Conservation (phyloP, 2,888 invertebrate genomes). For the Baccha elongata region DNA sequence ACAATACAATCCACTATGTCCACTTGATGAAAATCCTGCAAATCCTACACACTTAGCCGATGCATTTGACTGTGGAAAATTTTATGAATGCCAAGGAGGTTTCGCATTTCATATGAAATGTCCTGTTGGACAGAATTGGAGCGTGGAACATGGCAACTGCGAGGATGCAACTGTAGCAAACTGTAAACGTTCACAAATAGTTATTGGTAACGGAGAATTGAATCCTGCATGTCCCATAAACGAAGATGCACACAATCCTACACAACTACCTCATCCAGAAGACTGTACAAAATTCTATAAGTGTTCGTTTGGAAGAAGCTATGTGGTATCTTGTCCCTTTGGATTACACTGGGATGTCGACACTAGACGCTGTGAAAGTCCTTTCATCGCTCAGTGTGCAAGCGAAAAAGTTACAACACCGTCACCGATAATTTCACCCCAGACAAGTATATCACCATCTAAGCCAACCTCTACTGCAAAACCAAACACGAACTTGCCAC, state of each 20-base stretch:
- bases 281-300: conserved; percentile 44
- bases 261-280: conserved; percentile 19
- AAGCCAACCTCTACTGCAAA: not conserved
- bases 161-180: not conserved
- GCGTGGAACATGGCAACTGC: conserved; percentile 27
- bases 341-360: conserved; percentile 22
- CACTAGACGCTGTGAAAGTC: not conserved
- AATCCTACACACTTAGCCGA: conserved; percentile 12
- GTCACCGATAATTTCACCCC: not conserved
- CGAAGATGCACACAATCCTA: conserved; percentile 40
- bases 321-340: not conserved
- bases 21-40: conserved; percentile 8
- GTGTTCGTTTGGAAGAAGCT: conserved; percentile 2
- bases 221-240: conserved; percentile 21
- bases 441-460: not conserved
- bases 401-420: not conserved
- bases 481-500: not conserved
- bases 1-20: conserved; percentile 28
- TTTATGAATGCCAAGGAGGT: conserved; percentile 31
- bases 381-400: not conserved
- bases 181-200: not conserved
- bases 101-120: conserved; percentile 18
- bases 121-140: conserved; percentile 32
- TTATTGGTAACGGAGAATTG: not conserved
- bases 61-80: conserved; percentile 15